Evolutionary conservation across 1,140 invertebrate species (phyloP).

Genomic region (Hormaphis cornu): DNA sequence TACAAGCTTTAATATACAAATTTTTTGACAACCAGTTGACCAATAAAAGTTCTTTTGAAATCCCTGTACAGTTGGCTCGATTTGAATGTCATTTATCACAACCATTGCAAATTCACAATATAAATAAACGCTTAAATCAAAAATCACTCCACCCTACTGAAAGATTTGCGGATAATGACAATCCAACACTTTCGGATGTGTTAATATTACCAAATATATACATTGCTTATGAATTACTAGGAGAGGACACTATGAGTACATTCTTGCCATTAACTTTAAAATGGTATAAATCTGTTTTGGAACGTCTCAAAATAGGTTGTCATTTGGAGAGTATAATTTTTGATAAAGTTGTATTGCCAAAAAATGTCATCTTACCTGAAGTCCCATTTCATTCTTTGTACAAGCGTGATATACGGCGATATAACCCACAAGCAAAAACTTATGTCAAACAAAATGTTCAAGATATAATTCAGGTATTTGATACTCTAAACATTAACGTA

Average conservation of each 20-base stretch:
- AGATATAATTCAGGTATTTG: constrained; percentile 30
- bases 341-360: background rate
- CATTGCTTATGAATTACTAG: constrained; percentile 51
- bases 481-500: constrained; percentile 24
- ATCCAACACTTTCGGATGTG: constrained; percentile 73
- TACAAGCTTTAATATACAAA: constrained; percentile 33
- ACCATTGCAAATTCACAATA: constrained; percentile 76
- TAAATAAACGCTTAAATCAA: constrained; percentile 54
- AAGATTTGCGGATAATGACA: constrained; percentile 71
- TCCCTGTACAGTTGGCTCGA: constrained; percentile 56
- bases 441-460: constrained; percentile 69
- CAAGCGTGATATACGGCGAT: constrained; percentile 65
- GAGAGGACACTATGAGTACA: constrained; percentile 43
- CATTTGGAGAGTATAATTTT: constrained; percentile 39
- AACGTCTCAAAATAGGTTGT: constrained; percentile 38
- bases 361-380: constrained; percentile 37
- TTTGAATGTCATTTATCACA: constrained; percentile 80
- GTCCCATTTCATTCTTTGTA: constrained; percentile 59
- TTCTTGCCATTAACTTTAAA: constrained; percentile 54
- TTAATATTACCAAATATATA: constrained; percentile 65
- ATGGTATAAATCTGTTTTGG: constrained; percentile 52
- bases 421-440: constrained; percentile 59
- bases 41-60: constrained; percentile 11
- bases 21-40: constrained; percentile 4
- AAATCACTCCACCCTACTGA: constrained; percentile 47